Base-by-base conservation (phyloP, 2,888 invertebrate species). In the Sipunculus nudus region DNA sequence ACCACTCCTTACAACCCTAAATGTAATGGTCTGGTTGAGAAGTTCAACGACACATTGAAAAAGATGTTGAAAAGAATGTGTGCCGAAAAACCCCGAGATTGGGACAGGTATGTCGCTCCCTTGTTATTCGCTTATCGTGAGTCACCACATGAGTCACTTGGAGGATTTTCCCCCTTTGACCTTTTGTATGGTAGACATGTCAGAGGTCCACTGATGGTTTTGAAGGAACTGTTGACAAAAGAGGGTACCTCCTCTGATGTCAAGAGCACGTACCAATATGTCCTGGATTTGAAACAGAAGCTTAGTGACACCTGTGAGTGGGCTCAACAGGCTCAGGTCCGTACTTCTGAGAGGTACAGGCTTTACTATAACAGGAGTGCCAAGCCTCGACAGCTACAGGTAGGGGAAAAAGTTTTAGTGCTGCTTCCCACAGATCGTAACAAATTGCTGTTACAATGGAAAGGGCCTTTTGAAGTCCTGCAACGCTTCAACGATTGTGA, bases 351-450 rank as follows among this genome's bases (percentile, higher is more conserved):
- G n/a, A n/a, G n/a, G n/a, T n/a, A n/a, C 32, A 65, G 62, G 35
- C 16, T 46, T 1, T 54, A 63, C 16, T 65, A 61, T 52, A 67
- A 73, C 39, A 28, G 38, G 16, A 70, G 57, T 32, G 53, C 65
- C n/a, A n/a, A n/a, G n/a, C n/a, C n/a, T n/a, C n/a, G n/a, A n/a
- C n/a, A n/a, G n/a, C n/a, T n/a, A n/a, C n/a, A n/a, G n/a, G n/a
- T n/a, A n/a, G n/a, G n/a, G n/a, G n/a, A n/a, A n/a, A n/a, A n/a
- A n/a, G n/a, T n/a, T n/a, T n/a, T n/a, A n/a, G n/a, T n/a, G n/a
- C n/a, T n/a, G n/a, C n/a, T n/a, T n/a, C n/a, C n/a, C n/a, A n/a
- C n/a, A n/a, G n/a, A n/a, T n/a, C n/a, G n/a, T n/a, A n/a, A n/a
- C n/a, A n/a, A n/a, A n/a, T n/a, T n/a, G n/a, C n/a, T n/a, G n/a